Evolutionary conservation across 2,888 invertebrate species (phyloP), one percentile per base, ranked within the genome.

Genomic region (Uloborus plumipes): DNA sequence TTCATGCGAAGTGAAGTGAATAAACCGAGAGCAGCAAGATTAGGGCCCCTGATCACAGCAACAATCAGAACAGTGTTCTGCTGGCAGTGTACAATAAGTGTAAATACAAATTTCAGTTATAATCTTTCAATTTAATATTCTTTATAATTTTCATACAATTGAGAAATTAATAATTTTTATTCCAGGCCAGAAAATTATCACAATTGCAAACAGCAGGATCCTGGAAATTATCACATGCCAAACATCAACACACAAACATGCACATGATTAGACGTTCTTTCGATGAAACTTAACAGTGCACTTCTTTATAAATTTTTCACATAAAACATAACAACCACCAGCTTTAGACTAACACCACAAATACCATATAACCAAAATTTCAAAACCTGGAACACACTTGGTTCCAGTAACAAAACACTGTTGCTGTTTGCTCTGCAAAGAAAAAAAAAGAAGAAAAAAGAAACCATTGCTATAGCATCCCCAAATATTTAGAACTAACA

Each of bases 131-230:
- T 64, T 47, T 47, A 47, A 18, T 62, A 47, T 18, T 22, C 14
- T 14, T 64, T 64, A 22, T 39, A 39, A 39, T 59, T 64, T 26
- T 47, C 11, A 64, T n/a, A 31, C 7, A 20, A 47, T 13, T 49
- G 47, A 18, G 18, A 64, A 15, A 51, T 58, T 47, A 51, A 59
- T 58, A 26, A n/a, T 65, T 61, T 64, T 58, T 26, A 70, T 82
- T 76, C 83, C 83, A 83, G 83, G 76, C 77, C 83, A 65, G 72
- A 67, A 83, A 83, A 83, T 83, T 83, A 83, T 83, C 83, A 83
- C 83, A 83, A 77, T 83, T 75, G 76, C 81, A 65, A 83, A 50
- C 73, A 70, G 70, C 67, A 77, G 51, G 77, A 73, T 73, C 75
- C 67, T 70, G 83, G 75, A 77, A 74, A 83, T 83, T 83, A 83